Base-by-base conservation (phyloP, 2,113 vertebrate species). In the Barbus barbus region DNA sequence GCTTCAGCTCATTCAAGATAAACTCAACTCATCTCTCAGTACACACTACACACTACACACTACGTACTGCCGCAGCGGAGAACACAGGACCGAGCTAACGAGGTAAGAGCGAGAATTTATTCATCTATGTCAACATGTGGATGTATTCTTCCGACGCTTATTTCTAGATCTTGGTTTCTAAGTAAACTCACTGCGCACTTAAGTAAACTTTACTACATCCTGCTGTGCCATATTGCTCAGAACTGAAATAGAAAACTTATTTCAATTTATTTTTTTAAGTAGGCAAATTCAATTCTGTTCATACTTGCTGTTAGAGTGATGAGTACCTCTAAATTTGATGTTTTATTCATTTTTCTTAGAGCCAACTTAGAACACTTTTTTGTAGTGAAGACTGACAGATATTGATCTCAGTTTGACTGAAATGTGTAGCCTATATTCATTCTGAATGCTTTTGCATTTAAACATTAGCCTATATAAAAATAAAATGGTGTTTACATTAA, bases 171-270 rank as follows among this genome's bases (percentile, higher is more conserved):
- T 0, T 48, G 44, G 36, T 12, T 71, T 41, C 11, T 71, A 41
- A 44, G 12, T 51, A 3, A 75, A 44, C 38, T 75, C 72, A 48
- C 5, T 76, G 48, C 46, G 46, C 48, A 71, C 33, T 38, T 71
- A 9, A 20, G 67, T 20, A 71, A 71, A 41, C 67, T 71, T 71
- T 71, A 71, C n/a, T n/a, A n/a, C n/a, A n/a, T 71, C 33, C 33
- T 38, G 33, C 22, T 71, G 20, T 71, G 67, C 9, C 67, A 28
- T 24, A 71, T 38, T 71, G 67, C 18, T 41, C 67, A 71, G 20
- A 71, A 41, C 20, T 71, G 9, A 38, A 71, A 38, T 38, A 69
- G 18, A 13, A 71, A 12, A 38, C 67, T 38, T 65, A 33, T 69
- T 33, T 36, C 0, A 33, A 22, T 69, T 18, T 9, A 3, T 0